phyloP scores from a whole-genome alignment of 2,797 vertebrate genomes.

The Protosalanx chinensis region DNA sequence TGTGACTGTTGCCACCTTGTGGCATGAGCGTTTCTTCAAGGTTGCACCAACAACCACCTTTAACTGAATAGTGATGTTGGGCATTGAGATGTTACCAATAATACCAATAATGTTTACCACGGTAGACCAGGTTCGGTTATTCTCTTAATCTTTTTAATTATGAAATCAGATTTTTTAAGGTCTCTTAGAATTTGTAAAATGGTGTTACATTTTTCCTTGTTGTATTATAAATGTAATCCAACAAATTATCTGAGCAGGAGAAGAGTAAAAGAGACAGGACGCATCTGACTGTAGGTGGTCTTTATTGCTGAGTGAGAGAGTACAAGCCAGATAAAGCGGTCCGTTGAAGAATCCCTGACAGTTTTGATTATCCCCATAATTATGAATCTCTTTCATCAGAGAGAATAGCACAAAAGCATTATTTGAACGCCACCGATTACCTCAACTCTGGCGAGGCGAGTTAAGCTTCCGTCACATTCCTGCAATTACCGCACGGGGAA shows the following conservation, averaged over 20 bases:
- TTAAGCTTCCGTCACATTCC: slow-evolving; percentile 60
- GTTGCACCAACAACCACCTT: background rate
- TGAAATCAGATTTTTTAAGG: too few species aligned
- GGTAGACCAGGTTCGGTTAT: too few species aligned
- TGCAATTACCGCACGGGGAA: slow-evolving; percentile 61
- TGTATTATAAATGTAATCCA: too few species aligned
- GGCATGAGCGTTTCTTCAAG: background rate
- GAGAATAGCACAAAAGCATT: slow-evolving; percentile 48
- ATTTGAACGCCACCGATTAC: slow-evolving; percentile 69
- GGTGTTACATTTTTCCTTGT: too few species aligned
- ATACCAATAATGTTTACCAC: too few species aligned
- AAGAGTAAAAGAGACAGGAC: slow-evolving; percentile 31
- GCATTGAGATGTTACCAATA: too few species aligned
- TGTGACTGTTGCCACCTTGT: slow-evolving; percentile 6
- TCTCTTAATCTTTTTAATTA: too few species aligned
- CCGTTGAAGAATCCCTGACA: slow-evolving; percentile 65
- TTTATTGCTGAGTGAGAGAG: slow-evolving; percentile 53
- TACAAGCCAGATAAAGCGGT: slow-evolving; percentile 62
- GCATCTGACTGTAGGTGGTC: slow-evolving; percentile 45
- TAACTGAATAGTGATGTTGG: too few species aligned
- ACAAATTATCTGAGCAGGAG: slow-evolving; percentile 1
- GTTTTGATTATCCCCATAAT: slow-evolving; percentile 75
- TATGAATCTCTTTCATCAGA: slow-evolving; percentile 64
- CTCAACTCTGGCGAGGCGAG: slow-evolving; percentile 69
- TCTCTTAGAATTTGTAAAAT: too few species aligned